Conservation (phyloP, 2,888 invertebrate genomes). For the Aporophyla nigra region DNA sequence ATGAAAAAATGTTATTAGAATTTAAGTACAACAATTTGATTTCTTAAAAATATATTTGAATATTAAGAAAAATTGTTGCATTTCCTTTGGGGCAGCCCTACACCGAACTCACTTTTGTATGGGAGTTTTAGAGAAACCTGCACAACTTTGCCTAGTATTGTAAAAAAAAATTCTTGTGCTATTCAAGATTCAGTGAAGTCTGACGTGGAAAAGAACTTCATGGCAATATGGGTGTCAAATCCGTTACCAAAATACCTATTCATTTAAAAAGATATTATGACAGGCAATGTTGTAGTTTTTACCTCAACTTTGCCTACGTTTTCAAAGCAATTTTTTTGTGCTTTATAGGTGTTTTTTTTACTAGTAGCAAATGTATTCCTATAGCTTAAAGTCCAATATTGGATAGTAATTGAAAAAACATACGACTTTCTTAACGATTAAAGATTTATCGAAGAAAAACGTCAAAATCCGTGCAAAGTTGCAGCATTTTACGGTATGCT, state of each 20-base stretch:
- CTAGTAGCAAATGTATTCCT: too few species aligned
- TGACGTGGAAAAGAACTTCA: conserved; percentile 22
- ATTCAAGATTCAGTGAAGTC: conserved; percentile 27
- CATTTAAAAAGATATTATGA: too few species aligned
- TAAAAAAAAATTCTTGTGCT: conserved; percentile 16
- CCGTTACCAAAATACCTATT: conserved; percentile 13
- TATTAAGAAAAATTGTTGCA: conserved; percentile 1
- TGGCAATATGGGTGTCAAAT: conserved; percentile 28
- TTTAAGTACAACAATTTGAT: conserved; percentile 22
- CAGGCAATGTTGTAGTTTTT: too few species aligned
- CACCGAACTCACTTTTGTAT: conserved; percentile 15
- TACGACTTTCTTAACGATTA: too few species aligned
- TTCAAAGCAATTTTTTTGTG: too few species aligned
- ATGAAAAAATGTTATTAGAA: conserved; percentile 20
- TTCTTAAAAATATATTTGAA: conserved; percentile 18
- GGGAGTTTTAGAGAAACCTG: conserved; percentile 25
- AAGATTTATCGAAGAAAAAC: too few species aligned
- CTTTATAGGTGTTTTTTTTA: too few species aligned
- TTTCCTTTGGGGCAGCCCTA: conserved; percentile 13
- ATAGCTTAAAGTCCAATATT: too few species aligned
- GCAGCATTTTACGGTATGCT: too few species aligned
- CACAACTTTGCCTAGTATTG: conserved; percentile 16
- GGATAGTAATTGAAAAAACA: too few species aligned
- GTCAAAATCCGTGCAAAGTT: too few species aligned
- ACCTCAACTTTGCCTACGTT: too few species aligned